Base-by-base conservation (phyloP, 2,797 vertebrate species). In the Arrhamphus sclerolepis region DNA sequence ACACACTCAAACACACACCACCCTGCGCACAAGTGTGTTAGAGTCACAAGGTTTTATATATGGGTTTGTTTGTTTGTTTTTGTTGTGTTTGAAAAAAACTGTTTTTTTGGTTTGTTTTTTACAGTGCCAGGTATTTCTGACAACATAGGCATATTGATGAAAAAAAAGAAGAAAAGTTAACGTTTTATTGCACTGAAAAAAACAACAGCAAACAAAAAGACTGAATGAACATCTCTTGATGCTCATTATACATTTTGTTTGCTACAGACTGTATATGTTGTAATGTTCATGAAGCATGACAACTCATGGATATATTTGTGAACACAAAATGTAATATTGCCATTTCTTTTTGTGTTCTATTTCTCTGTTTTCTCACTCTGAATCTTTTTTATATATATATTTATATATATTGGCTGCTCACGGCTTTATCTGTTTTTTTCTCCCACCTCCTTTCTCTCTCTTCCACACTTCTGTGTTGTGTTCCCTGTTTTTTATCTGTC, bases 271-370 rank as follows among this genome's bases (percentile, higher is more conserved):
- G 73, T 80, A 67, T n/a, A 48, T 85, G 69, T 77, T 50, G 56
- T 67, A 49, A 82, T 80, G 84, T 89, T 89, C 80, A 89, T 91
- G 74, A 89, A 78, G 80, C 94, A 93, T 94, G 94, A 92, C 85
- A 70, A 82, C 89, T 91, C 91, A 92, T 92, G 83, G 89, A 90
- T 89, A 72, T 83, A 70, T 89, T 88, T 90, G 86, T 89, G 77
- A 86, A 72, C 89, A 91, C 90, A 77, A 72, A 93, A 93, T 62
- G 93, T 94, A 92, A 95, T 94, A 90, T 90, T 90, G 84, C 80
- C 89, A 72, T 91, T 61, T 84, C 75, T 77, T 90, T 92, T 74
- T 93, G 79, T 92, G 69, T 83, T 61, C 29, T 66, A 72, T 74
- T 90, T 88, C 80, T 83, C 69, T 79, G 22, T 61, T 28, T 46